phyloP scores from a whole-genome alignment of 2,888 invertebrate species.

The Harpalus rubripes region DNA sequence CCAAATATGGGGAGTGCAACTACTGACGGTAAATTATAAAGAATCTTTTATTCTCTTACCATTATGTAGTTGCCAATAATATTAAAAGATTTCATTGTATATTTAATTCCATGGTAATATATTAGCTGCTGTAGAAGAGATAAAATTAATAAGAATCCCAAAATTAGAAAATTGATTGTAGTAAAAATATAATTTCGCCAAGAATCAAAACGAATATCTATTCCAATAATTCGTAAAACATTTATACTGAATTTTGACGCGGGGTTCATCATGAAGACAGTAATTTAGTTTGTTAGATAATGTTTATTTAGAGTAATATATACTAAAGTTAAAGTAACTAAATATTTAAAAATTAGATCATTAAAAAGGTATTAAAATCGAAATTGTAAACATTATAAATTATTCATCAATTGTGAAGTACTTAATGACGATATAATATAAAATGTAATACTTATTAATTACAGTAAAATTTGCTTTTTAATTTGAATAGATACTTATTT shows the following conservation, averaged over 20 bases:
- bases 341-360: neutral
- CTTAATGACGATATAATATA: neutral
- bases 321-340: neutral
- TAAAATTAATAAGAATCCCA: neutral
- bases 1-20: no score
- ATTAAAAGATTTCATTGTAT: neutral
- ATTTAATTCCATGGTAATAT: neutral
- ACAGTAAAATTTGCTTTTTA: neutral
- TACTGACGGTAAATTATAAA: no score
- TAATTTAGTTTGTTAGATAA: neutral
- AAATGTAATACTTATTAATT: neutral
- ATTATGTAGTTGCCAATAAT: neutral
- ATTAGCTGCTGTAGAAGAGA: neutral
- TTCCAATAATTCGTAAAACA: neutral
- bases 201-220: neutral
- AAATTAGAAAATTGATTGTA: neutral
- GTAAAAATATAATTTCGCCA: neutral
- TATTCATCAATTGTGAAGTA: neutral
- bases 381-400: neutral
- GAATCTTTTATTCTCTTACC: neutral
- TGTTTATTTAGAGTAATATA: neutral
- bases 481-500: no score
- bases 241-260: neutral
- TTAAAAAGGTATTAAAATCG: neutral
- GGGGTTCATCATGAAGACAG: neutral